A percentile compares a stretch with the other conserved stretches of the same genome.
Evolutionary conservation across 2,797 vertebrate genomes (phyloP).

Genomic region (Chromobotia macracanthus): DNA sequence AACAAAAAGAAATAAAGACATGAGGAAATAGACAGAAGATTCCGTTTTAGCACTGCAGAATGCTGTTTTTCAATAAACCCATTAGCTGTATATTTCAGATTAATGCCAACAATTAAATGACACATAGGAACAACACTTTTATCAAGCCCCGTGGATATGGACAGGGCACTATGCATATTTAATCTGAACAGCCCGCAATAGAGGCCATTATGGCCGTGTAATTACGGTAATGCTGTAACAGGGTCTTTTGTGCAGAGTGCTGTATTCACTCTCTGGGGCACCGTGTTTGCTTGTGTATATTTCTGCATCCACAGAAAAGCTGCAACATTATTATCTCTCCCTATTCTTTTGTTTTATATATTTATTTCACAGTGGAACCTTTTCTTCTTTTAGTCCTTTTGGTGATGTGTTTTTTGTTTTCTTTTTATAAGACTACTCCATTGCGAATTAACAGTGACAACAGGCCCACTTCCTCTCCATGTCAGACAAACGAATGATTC

Average conservation of each 20-base stretch:
- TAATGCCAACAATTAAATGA: constrained; percentile 71
- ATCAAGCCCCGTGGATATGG: constrained; percentile 56
- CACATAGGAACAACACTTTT: constrained; percentile 63
- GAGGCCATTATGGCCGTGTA: constrained; percentile 64
- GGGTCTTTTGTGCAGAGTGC: constrained; percentile 48
- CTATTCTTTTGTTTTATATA: constrained; percentile 17
- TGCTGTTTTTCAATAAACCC: constrained; percentile 48
- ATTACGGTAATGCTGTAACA: constrained; percentile 68
- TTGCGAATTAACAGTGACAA: constrained; percentile 46
- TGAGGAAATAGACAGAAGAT: background rate
- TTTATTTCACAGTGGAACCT: background rate
- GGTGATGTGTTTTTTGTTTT: constrained; percentile 20
- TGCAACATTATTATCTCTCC: constrained; percentile 50
- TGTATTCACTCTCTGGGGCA: constrained; percentile 46
- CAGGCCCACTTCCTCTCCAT: constrained; percentile 7
- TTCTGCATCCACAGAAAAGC: constrained; percentile 53
- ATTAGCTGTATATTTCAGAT: constrained; percentile 68
- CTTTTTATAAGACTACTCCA: constrained; percentile 30
- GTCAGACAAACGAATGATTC: constrained; percentile 39
- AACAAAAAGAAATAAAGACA: background rate
- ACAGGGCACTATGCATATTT: constrained; percentile 69
- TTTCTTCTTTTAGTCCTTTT: background rate
- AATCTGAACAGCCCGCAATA: constrained; percentile 66
- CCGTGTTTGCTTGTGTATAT: constrained; percentile 52
- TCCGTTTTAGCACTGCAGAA: background rate